Evolutionary conservation across 2,797 vertebrate genomes (phyloP).

Genomic region (Eurystomus glaucurus): DNA sequence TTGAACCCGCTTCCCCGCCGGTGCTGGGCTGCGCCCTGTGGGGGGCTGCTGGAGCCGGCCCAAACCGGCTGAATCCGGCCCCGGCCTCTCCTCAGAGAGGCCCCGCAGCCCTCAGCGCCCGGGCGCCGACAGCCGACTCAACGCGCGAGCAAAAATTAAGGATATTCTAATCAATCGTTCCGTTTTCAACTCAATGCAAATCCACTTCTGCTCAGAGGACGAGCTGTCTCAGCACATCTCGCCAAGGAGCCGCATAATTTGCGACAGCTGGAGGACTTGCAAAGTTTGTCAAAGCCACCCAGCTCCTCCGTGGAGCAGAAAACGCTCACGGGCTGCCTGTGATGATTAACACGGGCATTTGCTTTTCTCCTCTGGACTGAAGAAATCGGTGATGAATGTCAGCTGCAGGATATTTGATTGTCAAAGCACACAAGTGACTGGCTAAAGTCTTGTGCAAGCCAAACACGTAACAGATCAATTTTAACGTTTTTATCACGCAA

Average conservation of each 20-base stretch:
- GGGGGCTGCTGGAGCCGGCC: fast-evolving
- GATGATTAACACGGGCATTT: neutral
- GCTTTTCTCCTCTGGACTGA: neutral
- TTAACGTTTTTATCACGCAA: neutral
- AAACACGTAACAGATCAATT: neutral
- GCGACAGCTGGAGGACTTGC: neutral
- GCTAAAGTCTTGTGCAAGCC: neutral
- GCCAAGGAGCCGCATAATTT: neutral
- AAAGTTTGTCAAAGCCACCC: neutral
- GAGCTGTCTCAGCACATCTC: neutral
- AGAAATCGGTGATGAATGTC: neutral
- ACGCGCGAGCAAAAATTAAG: fast-evolving
- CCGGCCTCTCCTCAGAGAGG: neutral
- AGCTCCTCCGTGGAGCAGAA: neutral
- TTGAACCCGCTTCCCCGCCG: fast-evolving
- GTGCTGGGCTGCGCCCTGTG: too few relatives aligned
- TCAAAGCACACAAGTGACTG: neutral
- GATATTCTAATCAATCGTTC: neutral
- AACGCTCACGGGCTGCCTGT: neutral
- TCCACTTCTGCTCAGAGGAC: neutral
- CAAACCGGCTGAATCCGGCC: fast-evolving
- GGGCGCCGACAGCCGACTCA: fast-evolving
- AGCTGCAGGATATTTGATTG: neutral
- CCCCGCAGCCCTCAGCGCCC: fast-evolving
- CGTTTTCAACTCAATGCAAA: neutral